These are phyloP conservation scores for Drosophila fuyamai DNA, from an alignment of 1,140 invertebrate genomes.

Conservation along the genomic window DNA sequence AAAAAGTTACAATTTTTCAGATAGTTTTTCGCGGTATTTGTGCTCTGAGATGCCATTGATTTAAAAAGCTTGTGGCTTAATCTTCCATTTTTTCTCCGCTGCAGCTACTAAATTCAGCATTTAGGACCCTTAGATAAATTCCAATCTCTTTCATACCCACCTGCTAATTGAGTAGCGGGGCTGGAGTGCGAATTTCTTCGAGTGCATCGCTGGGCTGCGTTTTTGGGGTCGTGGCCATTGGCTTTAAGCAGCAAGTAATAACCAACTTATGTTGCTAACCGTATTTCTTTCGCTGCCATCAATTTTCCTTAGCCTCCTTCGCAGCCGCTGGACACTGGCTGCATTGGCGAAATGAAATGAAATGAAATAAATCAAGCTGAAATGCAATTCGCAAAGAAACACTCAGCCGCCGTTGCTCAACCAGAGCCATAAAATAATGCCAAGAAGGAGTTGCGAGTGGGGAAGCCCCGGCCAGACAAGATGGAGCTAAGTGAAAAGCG, in stretches of 20 bases:
- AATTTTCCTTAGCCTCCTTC: conserved; percentile 41
- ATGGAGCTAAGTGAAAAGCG: conserved; percentile 62
- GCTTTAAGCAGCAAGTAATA: conserved; percentile 79
- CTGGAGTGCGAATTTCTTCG: neutral
- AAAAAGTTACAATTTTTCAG: too few relatives aligned
- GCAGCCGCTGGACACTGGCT: conserved; percentile 40
- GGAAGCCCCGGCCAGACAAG: conserved; percentile 11
- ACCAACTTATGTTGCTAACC: conserved; percentile 82
- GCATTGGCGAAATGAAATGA: conserved; percentile 69
- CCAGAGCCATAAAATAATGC: conserved; percentile 71
- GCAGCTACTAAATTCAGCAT: neutral
- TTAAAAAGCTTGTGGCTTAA: too few relatives aligned
- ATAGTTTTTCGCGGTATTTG: too few relatives aligned
- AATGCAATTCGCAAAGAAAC: conserved; percentile 80
- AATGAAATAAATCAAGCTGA: conserved; percentile 83
- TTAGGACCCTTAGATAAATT: neutral
- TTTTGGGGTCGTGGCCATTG: conserved; percentile 40
- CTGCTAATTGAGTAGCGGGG: neutral
- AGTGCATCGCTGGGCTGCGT: conserved; percentile 17
- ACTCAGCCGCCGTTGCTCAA: conserved; percentile 36
- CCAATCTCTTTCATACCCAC: neutral
- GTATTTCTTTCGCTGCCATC: conserved; percentile 74
- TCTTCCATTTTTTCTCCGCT: neutral
- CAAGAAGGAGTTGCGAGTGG: conserved; percentile 7
- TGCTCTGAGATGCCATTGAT: too few relatives aligned